Evolutionary conservation across 1,140 invertebrate species (phyloP).

Genomic region (Brachionus koreanus): DNA sequence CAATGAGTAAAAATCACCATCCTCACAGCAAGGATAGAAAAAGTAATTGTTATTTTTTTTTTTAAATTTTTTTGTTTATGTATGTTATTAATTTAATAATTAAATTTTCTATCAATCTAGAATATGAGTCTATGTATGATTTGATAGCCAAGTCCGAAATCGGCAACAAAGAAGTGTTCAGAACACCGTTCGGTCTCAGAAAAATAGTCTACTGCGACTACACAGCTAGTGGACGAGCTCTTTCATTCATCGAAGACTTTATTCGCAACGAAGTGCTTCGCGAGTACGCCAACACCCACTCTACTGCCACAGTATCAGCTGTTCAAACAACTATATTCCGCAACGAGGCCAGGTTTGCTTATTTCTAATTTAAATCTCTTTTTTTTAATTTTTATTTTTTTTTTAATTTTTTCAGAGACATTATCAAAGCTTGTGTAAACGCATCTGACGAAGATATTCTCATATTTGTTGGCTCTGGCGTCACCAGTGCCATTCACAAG

Average conservation of each 20-base stretch:
- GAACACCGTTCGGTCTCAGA: constrained; percentile 13
- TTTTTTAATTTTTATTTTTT: no score
- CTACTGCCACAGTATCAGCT: constrained; percentile 76
- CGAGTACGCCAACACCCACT: constrained; percentile 77
- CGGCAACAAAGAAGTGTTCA: neutral
- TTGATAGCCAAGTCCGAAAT: constrained; percentile 29
- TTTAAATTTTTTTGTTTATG: no score
- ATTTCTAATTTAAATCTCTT: constrained; percentile 68
- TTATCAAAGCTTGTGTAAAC: constrained; percentile 74
- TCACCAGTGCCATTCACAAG: constrained; percentile 70
- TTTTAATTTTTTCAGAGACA: constrained; percentile 65
- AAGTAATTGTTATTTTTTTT: neutral
- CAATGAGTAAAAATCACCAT: neutral
- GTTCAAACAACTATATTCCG: constrained; percentile 80
- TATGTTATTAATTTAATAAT: neutral
- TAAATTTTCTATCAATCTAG: neutral
- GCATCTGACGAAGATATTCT: constrained; percentile 74
- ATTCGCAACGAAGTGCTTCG: constrained; percentile 75
- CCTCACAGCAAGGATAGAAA: neutral
- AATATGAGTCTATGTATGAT: constrained; percentile 16
- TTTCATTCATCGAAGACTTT: constrained; percentile 83
- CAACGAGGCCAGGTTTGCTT: constrained; percentile 67
- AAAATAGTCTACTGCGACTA: constrained; percentile 51
- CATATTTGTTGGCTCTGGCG: constrained; percentile 72
- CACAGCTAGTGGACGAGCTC: constrained; percentile 59